phyloP scores from a whole-genome alignment of 2,797 vertebrate genomes.

The Chlorospingus flavigularis region DNA sequence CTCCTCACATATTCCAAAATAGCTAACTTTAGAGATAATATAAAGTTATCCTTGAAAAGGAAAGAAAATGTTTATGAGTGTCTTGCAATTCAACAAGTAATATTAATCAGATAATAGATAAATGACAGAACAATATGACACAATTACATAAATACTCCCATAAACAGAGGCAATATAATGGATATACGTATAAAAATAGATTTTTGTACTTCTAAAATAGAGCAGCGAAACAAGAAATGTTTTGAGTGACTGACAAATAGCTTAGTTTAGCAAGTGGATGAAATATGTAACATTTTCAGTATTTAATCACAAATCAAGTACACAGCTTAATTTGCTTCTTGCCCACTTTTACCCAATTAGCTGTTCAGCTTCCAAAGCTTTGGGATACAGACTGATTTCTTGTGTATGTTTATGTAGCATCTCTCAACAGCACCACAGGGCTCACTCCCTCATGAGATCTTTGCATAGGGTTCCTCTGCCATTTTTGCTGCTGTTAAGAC shows the following conservation, averaged over 20 bases:
- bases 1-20: not conserved
- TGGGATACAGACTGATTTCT: not conserved
- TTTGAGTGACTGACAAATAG: not conserved
- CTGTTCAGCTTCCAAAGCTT: not conserved
- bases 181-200: not conserved
- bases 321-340: not conserved
- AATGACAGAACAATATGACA: not conserved
- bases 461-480: not conserved
- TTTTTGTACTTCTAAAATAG: not conserved
- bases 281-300: not conserved
- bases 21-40: not conserved
- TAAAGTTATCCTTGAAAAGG: not conserved
- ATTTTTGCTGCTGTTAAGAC: not conserved
- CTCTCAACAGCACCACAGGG: not conserved
- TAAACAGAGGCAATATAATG: not conserved
- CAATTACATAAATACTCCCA: not conserved
- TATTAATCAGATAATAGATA: not conserved
- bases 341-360: not conserved
- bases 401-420: not conserved
- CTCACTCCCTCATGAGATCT: not conserved
- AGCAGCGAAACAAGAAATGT: not conserved
- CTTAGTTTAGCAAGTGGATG: not conserved
- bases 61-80: not conserved
- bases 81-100: not conserved
- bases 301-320: not conserved